Base-by-base conservation (phyloP, 2,113 vertebrate species). In the Albula glossodonta region DNA sequence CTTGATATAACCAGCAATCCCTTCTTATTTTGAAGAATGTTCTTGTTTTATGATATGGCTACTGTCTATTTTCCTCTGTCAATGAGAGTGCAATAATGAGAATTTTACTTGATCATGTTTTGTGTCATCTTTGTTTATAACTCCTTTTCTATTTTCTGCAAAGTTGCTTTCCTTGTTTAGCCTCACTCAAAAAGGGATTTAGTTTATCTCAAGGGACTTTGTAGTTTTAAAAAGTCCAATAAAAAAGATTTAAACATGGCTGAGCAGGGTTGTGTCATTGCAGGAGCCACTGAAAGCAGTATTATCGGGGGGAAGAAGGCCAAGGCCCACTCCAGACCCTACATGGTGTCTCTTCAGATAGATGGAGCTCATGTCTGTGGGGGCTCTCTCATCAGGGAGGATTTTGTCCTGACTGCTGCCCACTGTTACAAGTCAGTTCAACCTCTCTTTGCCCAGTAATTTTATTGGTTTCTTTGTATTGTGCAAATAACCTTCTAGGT, bases 251-350 rank as follows among this genome's bases (percentile, higher is more conserved):
- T 12, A n/a, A 10, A 82, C 22, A n/a, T 66, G 52, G 4, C 7
- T 5, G 83, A 77, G 51, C 52, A 78, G 84, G 31, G 7, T 25
- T 51, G 51, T 81, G 25, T n/a, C 51, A 0, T 81, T 51, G 63
- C 50, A 96, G 96, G 91, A 7, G 86, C 91, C 11, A 90, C 90
- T 85, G 91, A 90, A 0, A 92, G 89, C 53, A 77, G 5, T 66
- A 96, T 98, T 86, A 90, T 97, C 0, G 96, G 95, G 10, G 97
- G 97, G 0, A 92, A 51, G 0, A 92, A 80, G 0, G 92, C 88
- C 17, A 91, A 25, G 0, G 93, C 96, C 4, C 96, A 97, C 52
- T 97, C 96, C 53, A 89, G 92, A 87, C 96, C 96, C 80, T 97
- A 96, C 93, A 93, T 98, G 88, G 96, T 89, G 0, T 97, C 94